phyloP scores from a whole-genome alignment of 1,140 invertebrate species.

The Bemisia tabaci region DNA sequence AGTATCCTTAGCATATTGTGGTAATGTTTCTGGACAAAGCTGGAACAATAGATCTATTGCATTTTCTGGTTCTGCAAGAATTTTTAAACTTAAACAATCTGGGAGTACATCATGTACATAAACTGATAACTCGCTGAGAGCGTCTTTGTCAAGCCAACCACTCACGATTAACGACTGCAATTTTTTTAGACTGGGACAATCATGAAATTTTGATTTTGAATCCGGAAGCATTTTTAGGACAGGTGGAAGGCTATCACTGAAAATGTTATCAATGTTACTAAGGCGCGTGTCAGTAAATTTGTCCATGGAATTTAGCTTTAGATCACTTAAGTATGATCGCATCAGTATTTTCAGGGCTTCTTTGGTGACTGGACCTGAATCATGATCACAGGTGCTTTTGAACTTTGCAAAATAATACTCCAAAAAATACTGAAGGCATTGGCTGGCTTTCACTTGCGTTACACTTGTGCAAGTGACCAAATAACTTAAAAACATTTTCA shows the following conservation, averaged over 20 bases:
- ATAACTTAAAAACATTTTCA: constrained; percentile 36
- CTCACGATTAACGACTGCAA: constrained; percentile 22
- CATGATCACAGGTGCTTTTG: not conserved
- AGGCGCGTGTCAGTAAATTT: not conserved
- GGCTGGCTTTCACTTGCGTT: not conserved
- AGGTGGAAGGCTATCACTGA: constrained; percentile 3
- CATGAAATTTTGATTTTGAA: constrained; percentile 4
- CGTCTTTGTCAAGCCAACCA: constrained; percentile 20
- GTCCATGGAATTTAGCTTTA: constrained; percentile 17
- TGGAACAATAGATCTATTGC: constrained; percentile 6
- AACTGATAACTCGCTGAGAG: constrained; percentile 20
- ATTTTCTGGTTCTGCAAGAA: constrained; percentile 19
- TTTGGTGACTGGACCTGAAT: constrained; percentile 11
- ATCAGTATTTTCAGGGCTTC: constrained; percentile 25
- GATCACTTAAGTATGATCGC: constrained; percentile 24
- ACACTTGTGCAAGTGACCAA: constrained; percentile 1
- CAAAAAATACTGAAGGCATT: constrained; percentile 6
- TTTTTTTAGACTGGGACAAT: constrained; percentile 9
- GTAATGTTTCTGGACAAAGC: not conserved
- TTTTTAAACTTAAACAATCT: constrained; percentile 21
- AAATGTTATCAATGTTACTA: constrained; percentile 8
- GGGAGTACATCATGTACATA: constrained; percentile 23
- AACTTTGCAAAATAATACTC: constrained; percentile 1
- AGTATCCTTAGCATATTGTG: constrained; percentile 7
- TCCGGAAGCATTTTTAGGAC: constrained; percentile 11